Evolutionary conservation across 2,888 invertebrate species (phyloP), one percentile per base, ranked within the genome.

Genomic region (Euplagia quadripunctaria): DNA sequence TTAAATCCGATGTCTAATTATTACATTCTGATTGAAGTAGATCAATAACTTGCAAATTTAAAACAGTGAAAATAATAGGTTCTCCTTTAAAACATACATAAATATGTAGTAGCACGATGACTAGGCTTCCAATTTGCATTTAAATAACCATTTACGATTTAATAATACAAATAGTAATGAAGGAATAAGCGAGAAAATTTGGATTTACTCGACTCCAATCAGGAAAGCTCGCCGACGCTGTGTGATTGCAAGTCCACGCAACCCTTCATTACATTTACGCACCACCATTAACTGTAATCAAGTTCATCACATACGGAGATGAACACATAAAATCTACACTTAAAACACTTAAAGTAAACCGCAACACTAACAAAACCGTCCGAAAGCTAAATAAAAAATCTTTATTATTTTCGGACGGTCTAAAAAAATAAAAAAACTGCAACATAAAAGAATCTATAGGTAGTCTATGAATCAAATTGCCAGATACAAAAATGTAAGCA

Each of bases 261-360:
- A 91, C 91, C 94, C 91, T 90, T 93, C 89, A 95, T 95, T 95
- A 95, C 86, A 88, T 94, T 93, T 94, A 94, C 92, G 89, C 92
- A 87, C 92, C 88, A 91, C 90, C 90, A 94, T 94, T 94, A 94
- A 89, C 85, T 88, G 85, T 91, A 94, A 94, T 94, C 93, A 92
- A 93, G 81, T 89, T 90, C 93, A 93, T 92, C 94, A 93, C 93
- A 94, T 90, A 94, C 92, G 91, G 88, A 90, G 83, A 83, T 83
- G 92, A 91, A 92, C 91, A 94, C 92, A 92, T 94, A 93, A 94
- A 94, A 91, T 77, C 85, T 85, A 89, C 90, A 89, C 88, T 88
- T 87, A 87, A 85, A 86, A 89, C 89, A 89, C 88, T 88, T 87
- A 86, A 85, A 88, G 90, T 90, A 90, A 90, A 87, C 85, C 80